A percentile compares a stretch with the other conserved stretches of the same genome.
Conservation (phyloP, 2,888 invertebrate genomes). For the Eremobia ochroleuca region DNA sequence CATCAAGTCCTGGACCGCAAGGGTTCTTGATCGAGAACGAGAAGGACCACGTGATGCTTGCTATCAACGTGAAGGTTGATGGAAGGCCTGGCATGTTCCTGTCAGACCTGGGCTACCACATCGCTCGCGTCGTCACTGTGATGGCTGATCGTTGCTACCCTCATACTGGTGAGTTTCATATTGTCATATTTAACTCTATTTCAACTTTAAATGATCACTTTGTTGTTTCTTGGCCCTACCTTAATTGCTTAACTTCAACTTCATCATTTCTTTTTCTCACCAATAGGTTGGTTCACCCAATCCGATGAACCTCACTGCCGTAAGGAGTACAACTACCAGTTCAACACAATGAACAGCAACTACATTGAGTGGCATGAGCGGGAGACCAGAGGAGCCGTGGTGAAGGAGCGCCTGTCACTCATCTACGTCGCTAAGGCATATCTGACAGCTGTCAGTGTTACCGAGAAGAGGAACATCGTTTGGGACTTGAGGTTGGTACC, state of each 20-base stretch:
- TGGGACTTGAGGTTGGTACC: constrained; percentile 93
- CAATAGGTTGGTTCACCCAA: constrained; percentile 95
- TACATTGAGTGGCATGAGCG: constrained; percentile 97
- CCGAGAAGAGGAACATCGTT: constrained; percentile 96
- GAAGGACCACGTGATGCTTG: constrained; percentile 97
- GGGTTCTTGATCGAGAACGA: constrained; percentile 93
- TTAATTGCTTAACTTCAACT: background rate
- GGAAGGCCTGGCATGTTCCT: constrained; percentile 95
- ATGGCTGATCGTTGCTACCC: constrained; percentile 97
- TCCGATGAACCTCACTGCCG: constrained; percentile 94
- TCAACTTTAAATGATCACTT: background rate
- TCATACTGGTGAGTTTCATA: constrained; percentile 93
- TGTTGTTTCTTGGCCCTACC: background rate
- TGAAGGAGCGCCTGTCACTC: constrained; percentile 93
- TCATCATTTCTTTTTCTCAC: constrained; percentile 36
- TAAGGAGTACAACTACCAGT: constrained; percentile 96
- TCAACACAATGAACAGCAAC: constrained; percentile 92
- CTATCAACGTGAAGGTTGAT: constrained; percentile 94
- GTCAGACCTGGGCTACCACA: constrained; percentile 97
- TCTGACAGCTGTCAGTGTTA: constrained; percentile 95
- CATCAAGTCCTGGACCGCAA: constrained; percentile 91
- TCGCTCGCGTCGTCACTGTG: constrained; percentile 96
- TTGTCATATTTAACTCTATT: too few species aligned
- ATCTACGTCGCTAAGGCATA: constrained; percentile 96
- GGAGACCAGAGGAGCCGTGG: constrained; percentile 93